Percentiles rank a stretch among this genome's conserved stretches.
phyloP scores from a whole-genome alignment of 2,888 invertebrate genomes.

The Tridacna crocea region DNA sequence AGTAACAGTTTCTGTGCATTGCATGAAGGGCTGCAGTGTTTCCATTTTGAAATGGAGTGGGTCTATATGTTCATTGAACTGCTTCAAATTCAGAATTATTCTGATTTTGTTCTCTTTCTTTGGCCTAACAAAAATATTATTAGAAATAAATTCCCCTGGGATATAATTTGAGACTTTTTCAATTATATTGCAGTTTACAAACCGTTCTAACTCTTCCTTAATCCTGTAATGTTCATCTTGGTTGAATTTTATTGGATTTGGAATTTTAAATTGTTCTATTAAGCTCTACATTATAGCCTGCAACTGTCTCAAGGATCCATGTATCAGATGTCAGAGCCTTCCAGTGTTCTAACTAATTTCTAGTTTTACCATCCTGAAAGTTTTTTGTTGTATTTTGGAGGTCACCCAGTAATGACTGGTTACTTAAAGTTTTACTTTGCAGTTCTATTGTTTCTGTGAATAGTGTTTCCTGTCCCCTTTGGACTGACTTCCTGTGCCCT shows the following conservation, averaged over 20 bases:
- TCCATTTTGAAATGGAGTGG: constrained; percentile 45
- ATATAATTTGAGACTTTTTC: constrained; percentile 1
- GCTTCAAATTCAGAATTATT: no score
- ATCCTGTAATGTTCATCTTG: constrained; percentile 25
- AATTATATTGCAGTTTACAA: constrained; percentile 33
- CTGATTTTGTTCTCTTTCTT: constrained; percentile 30
- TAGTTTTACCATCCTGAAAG: constrained; percentile 24
- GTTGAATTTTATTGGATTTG: constrained; percentile 33
- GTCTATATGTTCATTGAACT: constrained; percentile 40
- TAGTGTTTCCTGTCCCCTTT: neutral
- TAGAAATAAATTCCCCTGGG: constrained; percentile 34
- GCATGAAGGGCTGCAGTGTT: constrained; percentile 25
- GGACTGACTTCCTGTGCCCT: neutral
- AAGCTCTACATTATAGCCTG: constrained; percentile 43
- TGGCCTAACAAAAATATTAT: constrained; percentile 40
- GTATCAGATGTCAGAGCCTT: constrained; percentile 27
- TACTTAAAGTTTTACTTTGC: neutral
- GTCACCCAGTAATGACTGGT: neutral
- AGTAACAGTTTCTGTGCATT: constrained; percentile 40
- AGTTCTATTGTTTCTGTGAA: no score
- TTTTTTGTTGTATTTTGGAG: constrained; percentile 6
- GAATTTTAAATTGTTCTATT: constrained; percentile 24
- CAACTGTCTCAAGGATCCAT: constrained; percentile 37
- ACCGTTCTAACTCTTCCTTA: constrained; percentile 27
- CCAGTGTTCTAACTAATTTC: constrained; percentile 11